phyloP scores from a whole-genome alignment of 2,888 invertebrate genomes.

The Tetranychus piercei region DNA sequence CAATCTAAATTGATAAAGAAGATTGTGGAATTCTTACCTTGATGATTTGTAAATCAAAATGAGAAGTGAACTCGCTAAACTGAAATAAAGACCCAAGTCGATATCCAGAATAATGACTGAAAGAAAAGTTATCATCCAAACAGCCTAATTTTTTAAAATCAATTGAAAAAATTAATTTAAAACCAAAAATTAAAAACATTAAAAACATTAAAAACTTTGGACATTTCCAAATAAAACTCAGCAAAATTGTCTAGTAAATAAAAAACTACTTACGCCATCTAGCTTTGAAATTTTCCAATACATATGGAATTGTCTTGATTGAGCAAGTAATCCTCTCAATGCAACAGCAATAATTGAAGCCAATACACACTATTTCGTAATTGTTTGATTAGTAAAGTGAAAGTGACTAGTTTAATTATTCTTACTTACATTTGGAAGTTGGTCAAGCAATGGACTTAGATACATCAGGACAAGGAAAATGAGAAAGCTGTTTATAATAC shows the following conservation, averaged over 20 bases:
- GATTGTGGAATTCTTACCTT: constrained; percentile 34
- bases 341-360: constrained; percentile 63
- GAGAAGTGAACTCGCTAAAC: constrained; percentile 50
- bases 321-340: constrained; percentile 54
- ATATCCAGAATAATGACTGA: constrained; percentile 58
- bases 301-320: constrained; percentile 46
- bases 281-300: constrained; percentile 57
- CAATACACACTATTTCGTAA: constrained; percentile 45
- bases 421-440: constrained; percentile 50
- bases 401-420: not conserved
- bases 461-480: constrained; percentile 60
- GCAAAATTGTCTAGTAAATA: no score
- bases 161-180: not conserved
- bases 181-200: not conserved
- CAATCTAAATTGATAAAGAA: not conserved
- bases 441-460: constrained; percentile 70
- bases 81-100: constrained; percentile 57
- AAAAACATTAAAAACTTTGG: constrained; percentile 14
- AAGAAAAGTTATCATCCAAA: constrained; percentile 62
- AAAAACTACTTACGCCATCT: constrained; percentile 39
- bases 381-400: constrained; percentile 31
- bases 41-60: constrained; percentile 39
- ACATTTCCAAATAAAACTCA: no score
- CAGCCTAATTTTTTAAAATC: constrained; percentile 31
- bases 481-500: constrained; percentile 54